phyloP scores from a whole-genome alignment of 1,140 invertebrate genomes.

The Rhyacophila brunnea region DNA sequence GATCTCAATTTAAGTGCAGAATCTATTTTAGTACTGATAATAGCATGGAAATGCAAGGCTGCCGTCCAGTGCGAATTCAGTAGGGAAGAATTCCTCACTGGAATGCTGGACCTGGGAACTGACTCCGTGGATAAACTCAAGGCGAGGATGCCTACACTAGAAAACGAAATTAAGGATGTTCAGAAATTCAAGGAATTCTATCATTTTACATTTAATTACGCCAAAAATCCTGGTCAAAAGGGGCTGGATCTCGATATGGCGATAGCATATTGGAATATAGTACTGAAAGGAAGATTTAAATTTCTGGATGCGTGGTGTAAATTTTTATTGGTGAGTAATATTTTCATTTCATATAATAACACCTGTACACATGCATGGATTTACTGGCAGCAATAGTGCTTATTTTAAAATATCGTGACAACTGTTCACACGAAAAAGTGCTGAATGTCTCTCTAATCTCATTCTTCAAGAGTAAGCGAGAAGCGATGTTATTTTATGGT shows the following conservation, averaged over 20 bases:
- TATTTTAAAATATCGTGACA: too few species aligned
- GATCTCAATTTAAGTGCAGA: conserved; percentile 90
- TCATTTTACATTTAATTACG: conserved; percentile 98
- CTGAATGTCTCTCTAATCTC: too few species aligned
- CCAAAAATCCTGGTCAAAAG: conserved; percentile 95
- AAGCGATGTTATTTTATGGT: too few species aligned
- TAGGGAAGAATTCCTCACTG: conserved; percentile 91
- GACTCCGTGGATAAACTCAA: conserved; percentile 94
- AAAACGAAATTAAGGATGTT: conserved; percentile 84
- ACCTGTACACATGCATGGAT: too few species aligned
- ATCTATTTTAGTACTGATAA: conserved; percentile 90
- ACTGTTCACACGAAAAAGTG: too few species aligned
- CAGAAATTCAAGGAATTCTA: conserved; percentile 97
- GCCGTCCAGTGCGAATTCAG: conserved; percentile 97
- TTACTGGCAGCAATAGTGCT: too few species aligned
- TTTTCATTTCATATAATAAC: too few species aligned
- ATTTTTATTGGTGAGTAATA: conserved; percentile 79
- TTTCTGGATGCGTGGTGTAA: conserved; percentile 92
- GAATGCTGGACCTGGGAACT: conserved; percentile 87
- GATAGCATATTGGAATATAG: conserved; percentile 99
- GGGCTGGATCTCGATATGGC: conserved; percentile 96
- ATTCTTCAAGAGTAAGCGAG: too few species aligned
- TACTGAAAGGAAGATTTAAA: conserved; percentile 87
- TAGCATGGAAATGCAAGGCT: conserved; percentile 97
- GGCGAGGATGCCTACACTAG: conserved; percentile 75